Base-by-base conservation (phyloP, 2,888 invertebrate species). In the Linyphia triangularis region DNA sequence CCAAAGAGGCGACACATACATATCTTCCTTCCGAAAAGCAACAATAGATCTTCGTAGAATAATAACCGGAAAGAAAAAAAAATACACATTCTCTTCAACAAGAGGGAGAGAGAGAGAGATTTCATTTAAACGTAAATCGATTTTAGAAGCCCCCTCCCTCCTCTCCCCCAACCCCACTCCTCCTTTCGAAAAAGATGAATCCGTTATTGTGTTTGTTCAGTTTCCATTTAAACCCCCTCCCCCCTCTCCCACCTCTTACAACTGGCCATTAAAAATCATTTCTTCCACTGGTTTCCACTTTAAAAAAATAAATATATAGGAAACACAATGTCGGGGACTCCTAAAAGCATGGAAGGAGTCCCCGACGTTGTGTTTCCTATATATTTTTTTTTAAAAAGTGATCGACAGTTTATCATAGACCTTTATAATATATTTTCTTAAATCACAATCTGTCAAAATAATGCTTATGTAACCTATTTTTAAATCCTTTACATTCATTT, bases 121-220 rank as follows among this genome's bases (percentile, higher is more conserved):
- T 72, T 82, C 82, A 82, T 82, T 82, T 82, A 72, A 82, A 72
- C 43, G 79, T 67, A 79, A 82, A 82, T 82, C 82, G 82, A 82
- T 82, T 82, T n/a, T n/a, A n/a, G n/a, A n/a, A n/a, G n/a, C n/a
- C n/a, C n/a, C n/a, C n/a, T n/a, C n/a, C n/a, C n/a, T n/a, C n/a
- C n/a, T n/a, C n/a, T n/a, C 22, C 40, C n/a, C 16, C 37, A 79
- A 67, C 65, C 24, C 33, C 24, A 26, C 28, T 30, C 22, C 16
- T 77, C 16, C 40, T 26, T 63, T 19, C 77, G 16, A 63, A 63
- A 37, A 78, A 65, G 51, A 63, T 30, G n/a, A n/a, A 65, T 65
- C 67, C 67, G 37, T 75, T 75, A 33, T 28, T n/a, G n/a, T 67
- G 79, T 79, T 37, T 79, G 67, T 67, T 51, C 51, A 26, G 43